phyloP scores from a whole-genome alignment of 2,113 vertebrate genomes.

The Pogona vitticeps region DNA sequence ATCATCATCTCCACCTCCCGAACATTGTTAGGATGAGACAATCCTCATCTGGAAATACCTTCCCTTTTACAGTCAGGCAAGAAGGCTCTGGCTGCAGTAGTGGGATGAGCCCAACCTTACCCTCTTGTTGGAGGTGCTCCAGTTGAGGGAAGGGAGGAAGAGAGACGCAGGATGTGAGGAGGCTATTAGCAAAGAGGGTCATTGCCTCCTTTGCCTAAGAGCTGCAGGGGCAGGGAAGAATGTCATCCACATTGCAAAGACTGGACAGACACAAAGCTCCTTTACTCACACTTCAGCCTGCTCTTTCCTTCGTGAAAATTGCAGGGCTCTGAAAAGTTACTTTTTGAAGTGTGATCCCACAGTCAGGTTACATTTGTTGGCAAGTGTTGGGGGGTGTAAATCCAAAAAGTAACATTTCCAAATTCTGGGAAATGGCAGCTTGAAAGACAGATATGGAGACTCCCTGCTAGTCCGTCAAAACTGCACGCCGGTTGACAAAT shows the following conservation, averaged over 20 bases:
- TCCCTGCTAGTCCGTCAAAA: too few species aligned
- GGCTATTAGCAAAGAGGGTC: not conserved
- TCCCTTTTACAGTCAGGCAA: slow-evolving; percentile 86
- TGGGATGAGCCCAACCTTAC: slow-evolving; percentile 4
- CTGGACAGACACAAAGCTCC: not conserved
- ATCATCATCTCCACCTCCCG: slow-evolving; percentile 27
- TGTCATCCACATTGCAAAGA: not conserved
- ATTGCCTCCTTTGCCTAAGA: not conserved
- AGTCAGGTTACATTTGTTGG: too few species aligned
- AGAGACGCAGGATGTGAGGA: slow-evolving; percentile 3
- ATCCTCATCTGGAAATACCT: slow-evolving; percentile 75
- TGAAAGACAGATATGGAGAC: not conserved
- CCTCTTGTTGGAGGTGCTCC: slow-evolving; percentile 1
- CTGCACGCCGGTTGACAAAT: too few species aligned
- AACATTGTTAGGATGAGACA: slow-evolving; percentile 61
- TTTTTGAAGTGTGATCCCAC: too few species aligned
- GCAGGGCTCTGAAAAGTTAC: too few species aligned
- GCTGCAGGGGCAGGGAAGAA: slow-evolving; percentile 8
- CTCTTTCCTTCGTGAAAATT: not conserved
- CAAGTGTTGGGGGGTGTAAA: too few species aligned
- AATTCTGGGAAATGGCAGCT: not conserved
- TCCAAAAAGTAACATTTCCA: too few species aligned
- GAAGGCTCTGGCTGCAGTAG: slow-evolving; percentile 36
- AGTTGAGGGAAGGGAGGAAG: not conserved
- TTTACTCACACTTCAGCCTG: not conserved